Percentiles rank a stretch among this genome's conserved stretches.
These are phyloP conservation scores for Lasioglossum marginatum DNA, from an alignment of 2,888 invertebrate genomes.

Conservation along the genomic window DNA sequence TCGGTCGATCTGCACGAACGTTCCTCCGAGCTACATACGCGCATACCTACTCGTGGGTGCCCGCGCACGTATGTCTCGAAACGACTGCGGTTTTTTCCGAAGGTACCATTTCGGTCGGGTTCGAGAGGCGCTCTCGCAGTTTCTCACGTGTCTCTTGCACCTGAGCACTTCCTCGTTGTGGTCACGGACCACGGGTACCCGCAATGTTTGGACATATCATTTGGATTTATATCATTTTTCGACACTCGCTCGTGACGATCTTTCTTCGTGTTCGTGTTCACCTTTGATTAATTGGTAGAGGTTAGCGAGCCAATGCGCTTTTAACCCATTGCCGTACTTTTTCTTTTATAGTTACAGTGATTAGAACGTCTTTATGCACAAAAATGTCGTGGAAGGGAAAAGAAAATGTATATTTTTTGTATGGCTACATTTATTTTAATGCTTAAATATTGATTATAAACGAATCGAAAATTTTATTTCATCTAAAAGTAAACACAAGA, in stretches of 20 bases:
- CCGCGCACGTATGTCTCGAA: background rate
- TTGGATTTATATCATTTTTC: conserved; percentile 19
- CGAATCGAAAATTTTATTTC: too few species aligned
- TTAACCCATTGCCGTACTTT: too few species aligned
- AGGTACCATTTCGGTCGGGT: conserved; percentile 55
- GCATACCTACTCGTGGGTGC: background rate
- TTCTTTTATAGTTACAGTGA: too few species aligned
- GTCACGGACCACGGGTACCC: conserved; percentile 41
- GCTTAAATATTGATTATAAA: too few species aligned
- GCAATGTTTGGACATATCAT: conserved; percentile 37
- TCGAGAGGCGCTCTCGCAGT: conserved; percentile 12
- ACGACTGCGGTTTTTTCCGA: conserved; percentile 47
- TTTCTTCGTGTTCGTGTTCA: background rate
- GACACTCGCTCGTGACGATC: background rate
- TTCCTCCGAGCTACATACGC: background rate
- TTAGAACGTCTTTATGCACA: too few species aligned
- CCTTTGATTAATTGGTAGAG: background rate
- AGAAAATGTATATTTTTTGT: too few species aligned
- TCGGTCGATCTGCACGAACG: conserved; percentile 44
- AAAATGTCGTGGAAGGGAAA: too few species aligned
- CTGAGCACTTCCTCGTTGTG: conserved; percentile 62
- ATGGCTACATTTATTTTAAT: too few species aligned
- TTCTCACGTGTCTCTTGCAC: conserved; percentile 59
- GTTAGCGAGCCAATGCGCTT: background rate
- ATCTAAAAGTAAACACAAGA: too few species aligned